Percentiles rank a stretch among this genome's conserved stretches.
Conservation (phyloP, 1,140 invertebrate species). For the Ceratitis capitata region DNA sequence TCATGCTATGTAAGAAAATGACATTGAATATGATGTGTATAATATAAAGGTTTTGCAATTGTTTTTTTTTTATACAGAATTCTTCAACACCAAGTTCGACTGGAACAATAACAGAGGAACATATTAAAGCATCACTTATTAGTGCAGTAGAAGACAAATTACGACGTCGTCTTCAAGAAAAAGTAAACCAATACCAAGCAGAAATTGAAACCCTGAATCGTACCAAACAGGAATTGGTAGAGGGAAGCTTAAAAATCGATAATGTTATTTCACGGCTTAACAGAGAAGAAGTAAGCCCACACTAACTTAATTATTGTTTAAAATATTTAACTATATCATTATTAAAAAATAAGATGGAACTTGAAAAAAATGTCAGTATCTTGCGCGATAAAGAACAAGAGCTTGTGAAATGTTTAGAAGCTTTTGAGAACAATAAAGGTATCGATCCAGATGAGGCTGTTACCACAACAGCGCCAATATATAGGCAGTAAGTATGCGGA, state of each 20-base stretch:
- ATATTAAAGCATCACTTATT: constrained; percentile 91
- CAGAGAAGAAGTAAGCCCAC: constrained; percentile 76
- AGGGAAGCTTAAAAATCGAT: constrained; percentile 86
- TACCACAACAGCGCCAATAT: constrained; percentile 93
- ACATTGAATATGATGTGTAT: neutral
- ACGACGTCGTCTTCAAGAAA: constrained; percentile 84
- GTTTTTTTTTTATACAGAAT: constrained; percentile 47
- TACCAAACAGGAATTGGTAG: constrained; percentile 87
- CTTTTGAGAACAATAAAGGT: constrained; percentile 79
- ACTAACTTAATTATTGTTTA: neutral
- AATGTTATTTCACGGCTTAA: constrained; percentile 83
- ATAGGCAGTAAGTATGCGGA: constrained; percentile 82
- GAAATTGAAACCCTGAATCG: constrained; percentile 90
- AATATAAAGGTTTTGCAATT: neutral
- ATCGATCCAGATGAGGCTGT: constrained; percentile 97
- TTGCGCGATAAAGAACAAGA: constrained; percentile 88
- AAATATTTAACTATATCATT: neutral
- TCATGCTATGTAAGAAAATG: constrained; percentile 55
- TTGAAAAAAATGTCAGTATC: constrained; percentile 86
- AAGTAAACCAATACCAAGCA: constrained; percentile 88
- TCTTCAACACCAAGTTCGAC: constrained; percentile 52
- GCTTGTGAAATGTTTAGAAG: constrained; percentile 82
- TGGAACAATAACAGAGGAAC: constrained; percentile 93
- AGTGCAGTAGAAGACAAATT: constrained; percentile 96
- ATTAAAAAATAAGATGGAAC: constrained; percentile 72